Percentiles rank a stretch among this genome's conserved stretches.
phyloP scores from a whole-genome alignment of 37 sponge, comb jelly and placozoan genomes.

The Chondrosia reniformis region DNA sequence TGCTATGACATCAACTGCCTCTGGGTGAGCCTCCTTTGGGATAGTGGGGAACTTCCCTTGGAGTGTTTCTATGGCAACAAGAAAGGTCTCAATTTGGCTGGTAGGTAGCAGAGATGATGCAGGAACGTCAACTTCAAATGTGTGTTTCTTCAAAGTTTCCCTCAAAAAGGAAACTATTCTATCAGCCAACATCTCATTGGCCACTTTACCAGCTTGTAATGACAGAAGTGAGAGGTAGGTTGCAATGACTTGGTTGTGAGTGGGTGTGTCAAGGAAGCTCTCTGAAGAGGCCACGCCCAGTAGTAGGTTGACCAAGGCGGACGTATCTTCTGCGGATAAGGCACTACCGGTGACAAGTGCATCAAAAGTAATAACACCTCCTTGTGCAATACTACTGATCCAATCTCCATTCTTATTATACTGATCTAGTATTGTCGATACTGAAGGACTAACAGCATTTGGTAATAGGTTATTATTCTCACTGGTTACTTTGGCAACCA shows the following conservation, averaged over 20 bases:
- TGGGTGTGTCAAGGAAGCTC: constrained; percentile 12
- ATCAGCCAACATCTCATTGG: not conserved
- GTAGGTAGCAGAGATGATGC: not conserved
- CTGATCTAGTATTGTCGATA: too few species aligned
- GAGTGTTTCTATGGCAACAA: not conserved
- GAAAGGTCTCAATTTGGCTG: not conserved
- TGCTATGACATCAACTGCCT: not conserved
- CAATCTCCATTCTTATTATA: too few species aligned
- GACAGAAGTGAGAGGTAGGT: constrained; percentile 21
- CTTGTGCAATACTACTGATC: too few species aligned
- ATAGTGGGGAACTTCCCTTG: not conserved
- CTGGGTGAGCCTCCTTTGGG: too few species aligned
- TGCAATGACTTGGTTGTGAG: constrained; percentile 27
- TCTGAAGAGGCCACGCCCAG: constrained; percentile 25
- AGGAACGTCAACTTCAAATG: constrained; percentile 6
- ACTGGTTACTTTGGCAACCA: too few species aligned
- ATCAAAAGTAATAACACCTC: too few species aligned
- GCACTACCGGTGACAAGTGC: too few species aligned
- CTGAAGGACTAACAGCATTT: too few species aligned
- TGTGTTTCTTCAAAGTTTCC: not conserved
- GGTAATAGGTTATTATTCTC: too few species aligned
- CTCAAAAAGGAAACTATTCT: too few species aligned
- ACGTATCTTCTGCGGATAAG: too few species aligned
- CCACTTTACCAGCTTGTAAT: not conserved
- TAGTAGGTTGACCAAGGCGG: too few species aligned